Percentiles rank a stretch among this genome's conserved stretches.
These are phyloP conservation scores for Carabus problematicus DNA, from an alignment of 2,888 invertebrate species.

Conservation along the genomic window DNA sequence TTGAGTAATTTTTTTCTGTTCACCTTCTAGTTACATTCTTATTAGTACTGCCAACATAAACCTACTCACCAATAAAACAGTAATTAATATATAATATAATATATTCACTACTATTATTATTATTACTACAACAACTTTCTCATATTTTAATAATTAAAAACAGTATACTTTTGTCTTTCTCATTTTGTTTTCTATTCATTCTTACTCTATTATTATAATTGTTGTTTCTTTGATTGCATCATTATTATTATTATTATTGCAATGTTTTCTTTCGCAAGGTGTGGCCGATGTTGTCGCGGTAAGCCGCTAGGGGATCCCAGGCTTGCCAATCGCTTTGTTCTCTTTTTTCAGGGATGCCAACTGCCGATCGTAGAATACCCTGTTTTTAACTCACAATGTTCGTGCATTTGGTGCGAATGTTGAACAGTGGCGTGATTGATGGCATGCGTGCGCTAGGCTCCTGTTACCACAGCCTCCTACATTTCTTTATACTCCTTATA, in stretches of 20 bases:
- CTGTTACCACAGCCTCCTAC: slow-evolving; percentile 29
- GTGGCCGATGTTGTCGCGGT: slow-evolving; percentile 20
- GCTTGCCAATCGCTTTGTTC: slow-evolving; percentile 33
- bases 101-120: no score
- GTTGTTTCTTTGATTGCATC: no score
- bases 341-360: slow-evolving; percentile 37
- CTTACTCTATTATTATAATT: no score
- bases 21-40: no score
- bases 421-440: neutral
- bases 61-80: no score
- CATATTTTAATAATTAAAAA: no score
- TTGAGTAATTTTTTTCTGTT: no score
- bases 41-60: no score
- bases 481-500: slow-evolving; percentile 26
- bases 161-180: no score
- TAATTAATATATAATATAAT: no score
- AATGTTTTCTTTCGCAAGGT: slow-evolving; percentile 40
- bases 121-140: no score
- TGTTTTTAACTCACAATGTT: slow-evolving; percentile 36
- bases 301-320: slow-evolving; percentile 31
- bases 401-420: slow-evolving; percentile 30
- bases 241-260: neutral
- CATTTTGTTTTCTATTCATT: no score
- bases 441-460: slow-evolving; percentile 20
- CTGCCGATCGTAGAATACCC: slow-evolving; percentile 30